Percentiles rank a stretch among this genome's conserved stretches.
phyloP scores from a whole-genome alignment of 2,797 vertebrate genomes.

The Gouania willdenowi region DNA sequence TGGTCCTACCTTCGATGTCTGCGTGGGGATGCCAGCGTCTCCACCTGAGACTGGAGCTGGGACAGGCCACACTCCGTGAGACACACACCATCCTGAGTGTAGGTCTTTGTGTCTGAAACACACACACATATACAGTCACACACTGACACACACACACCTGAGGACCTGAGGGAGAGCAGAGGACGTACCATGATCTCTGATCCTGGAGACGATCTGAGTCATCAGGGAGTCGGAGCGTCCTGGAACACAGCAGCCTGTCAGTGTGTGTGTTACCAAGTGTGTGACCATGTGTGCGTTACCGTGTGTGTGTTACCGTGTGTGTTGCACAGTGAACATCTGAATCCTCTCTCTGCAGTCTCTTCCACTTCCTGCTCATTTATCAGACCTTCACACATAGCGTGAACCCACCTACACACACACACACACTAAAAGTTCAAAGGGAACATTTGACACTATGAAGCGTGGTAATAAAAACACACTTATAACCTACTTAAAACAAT shows the following conservation, averaged over 20 bases:
- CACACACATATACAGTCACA: neutral
- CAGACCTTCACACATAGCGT: slow-evolving; percentile 89
- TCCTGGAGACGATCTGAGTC: slow-evolving; percentile 73
- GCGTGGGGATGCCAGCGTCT: slow-evolving; percentile 83
- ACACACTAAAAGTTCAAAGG: no score
- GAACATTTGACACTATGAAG: no score
- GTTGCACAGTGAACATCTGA: slow-evolving; percentile 90
- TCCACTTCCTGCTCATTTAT: slow-evolving; percentile 89
- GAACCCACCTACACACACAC: slow-evolving; percentile 84
- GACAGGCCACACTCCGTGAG: slow-evolving; percentile 91
- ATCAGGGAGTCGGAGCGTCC: slow-evolving; percentile 47
- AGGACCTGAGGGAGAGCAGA: no score
- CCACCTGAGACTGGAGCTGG: slow-evolving; percentile 90
- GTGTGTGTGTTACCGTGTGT: slow-evolving; percentile 66
- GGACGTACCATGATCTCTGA: slow-evolving; percentile 85
- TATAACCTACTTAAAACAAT: no score
- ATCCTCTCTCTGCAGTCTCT: slow-evolving; percentile 84
- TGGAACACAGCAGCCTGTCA: slow-evolving; percentile 15
- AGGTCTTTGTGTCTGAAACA: slow-evolving; percentile 85
- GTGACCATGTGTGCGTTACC: slow-evolving; percentile 60
- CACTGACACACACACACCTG: neutral
- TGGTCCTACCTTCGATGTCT: slow-evolving; percentile 65
- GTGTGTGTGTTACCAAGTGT: neutral
- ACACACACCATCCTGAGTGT: slow-evolving; percentile 96
- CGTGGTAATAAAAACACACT: no score